Evolutionary conservation across 2,113 vertebrate genomes (phyloP), one percentile per base, ranked within the genome.

Genomic region (Sinocyclocheilus maitianheensis): DNA sequence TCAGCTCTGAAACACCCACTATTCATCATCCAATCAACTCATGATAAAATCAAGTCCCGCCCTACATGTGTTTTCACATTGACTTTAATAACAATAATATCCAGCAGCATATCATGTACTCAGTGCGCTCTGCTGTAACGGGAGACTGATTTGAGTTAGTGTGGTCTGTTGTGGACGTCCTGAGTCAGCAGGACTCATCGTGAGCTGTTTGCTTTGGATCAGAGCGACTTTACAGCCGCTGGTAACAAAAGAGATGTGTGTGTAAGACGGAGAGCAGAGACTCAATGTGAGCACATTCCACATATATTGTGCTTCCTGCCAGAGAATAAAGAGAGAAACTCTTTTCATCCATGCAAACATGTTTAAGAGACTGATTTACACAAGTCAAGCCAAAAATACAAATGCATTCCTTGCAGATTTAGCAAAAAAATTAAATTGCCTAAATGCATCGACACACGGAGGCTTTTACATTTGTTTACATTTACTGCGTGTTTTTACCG

Each of bases 101-200:
- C n/a, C 1, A 18, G n/a, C 1, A 18, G n/a, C 74, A 26, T 62
- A 11, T 74, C 18, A 12, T 12, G 40, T 22, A 2, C 11, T 14
- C 5, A 2, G 37, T 43, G 37, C 11, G 58, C 20, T 20, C 18
- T n/a, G 58, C 10, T 72, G 34, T 20, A 34, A 51, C 43, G 5
- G 5, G 48, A 77, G 43, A 2, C 48, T 34, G 26, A 46, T 46
- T 46, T 46, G 9, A 46, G 43, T 46, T 46, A 46, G 43, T n/a
- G 75, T 75, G 20, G 43, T 76, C 12, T 48, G 72, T 91, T 85
- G 90, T 91, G 55, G 55, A 58, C 55, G 55, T 58, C 87, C 91
- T 94, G 91, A 94, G 92, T 93, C 86, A 90, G 87, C 92, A 93
- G 89, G 91, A 91, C 87, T 92, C 90, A 91, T 90, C 90, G n/a